Base-by-base conservation (phyloP, 2,113 vertebrate genomes). In the Bufo bufo region DNA sequence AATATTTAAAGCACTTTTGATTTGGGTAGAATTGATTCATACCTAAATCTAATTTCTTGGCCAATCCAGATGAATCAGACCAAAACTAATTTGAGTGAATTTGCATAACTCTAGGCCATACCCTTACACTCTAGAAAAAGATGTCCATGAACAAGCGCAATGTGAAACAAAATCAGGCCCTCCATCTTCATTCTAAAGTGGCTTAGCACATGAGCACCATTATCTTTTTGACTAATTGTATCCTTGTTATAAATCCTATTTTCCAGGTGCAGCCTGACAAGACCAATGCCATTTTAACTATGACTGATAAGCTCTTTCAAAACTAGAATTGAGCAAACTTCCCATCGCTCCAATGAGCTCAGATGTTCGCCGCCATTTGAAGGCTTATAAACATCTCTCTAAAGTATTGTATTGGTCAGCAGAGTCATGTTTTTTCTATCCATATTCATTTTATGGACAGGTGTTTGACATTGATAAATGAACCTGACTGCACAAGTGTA, bases 211-310 rank as follows among this genome's bases (percentile, higher is more conserved):
- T 49, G 16, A 50, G 47, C 0, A 4, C 47, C 9, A 74, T 74
- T 49, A 20, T 20, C 45, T 75, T 20, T 50, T 50, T 2, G 9
- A 3, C 43, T 50, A 50, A 50, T 75, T 75, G 72, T 50, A 49
- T 50, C 6, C 72, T 50, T 49, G 45, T 20, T 2, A 50, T 50
- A 49, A 75, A 20, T 4, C 16, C 17, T 20, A 50, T 75, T 75
- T 75, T 50, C 72, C 72, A 75, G 72, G 72, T 75, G 72, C 72
- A 49, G 17, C 45, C 47, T 75, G 45, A 75, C 45, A 50, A 75
- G 16, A 75, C 45, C 45, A 75, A 49, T 50, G 47, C 72, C 72
- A 75, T 75, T 49, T 50, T 20, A 50, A 50, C 72, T 20, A 50
- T 75, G 72, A 75, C 72, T 75, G 47, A 75, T 75, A 50, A 19